Base-by-base conservation (phyloP, 2,888 invertebrate species). In the Hybos culiciformis region DNA sequence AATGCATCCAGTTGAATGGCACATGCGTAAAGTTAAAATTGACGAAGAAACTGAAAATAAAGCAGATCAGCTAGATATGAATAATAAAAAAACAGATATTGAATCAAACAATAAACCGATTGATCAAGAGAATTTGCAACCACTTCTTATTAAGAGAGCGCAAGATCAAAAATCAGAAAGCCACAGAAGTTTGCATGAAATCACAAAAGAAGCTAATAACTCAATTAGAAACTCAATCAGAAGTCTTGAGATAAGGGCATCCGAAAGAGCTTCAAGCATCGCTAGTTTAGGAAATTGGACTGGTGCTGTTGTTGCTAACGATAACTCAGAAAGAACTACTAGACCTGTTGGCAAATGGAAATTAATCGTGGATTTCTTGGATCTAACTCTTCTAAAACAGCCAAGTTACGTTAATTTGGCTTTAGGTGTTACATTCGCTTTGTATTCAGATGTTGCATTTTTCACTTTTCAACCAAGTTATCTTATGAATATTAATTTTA, bases 1-100 rank as follows among this genome's bases (percentile, higher is more conserved):
- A 32, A 77, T 83, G 75, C 81, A 82, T 52, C 83, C 83, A 1
- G 77, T 81, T 1, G 75, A 80, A 56, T 78, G 80, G 80, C 80
- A 83, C 55, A 66, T 77, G 67, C 66, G 70, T 3, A 69, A 66
- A 61, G 51, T 72, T 58, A 42, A 66, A 57, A 46, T 70, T 63
- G 44, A 61, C 66, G 24, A 69, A 62, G 52, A 70, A 63, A n/a
- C n/a, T n/a, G n/a, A n/a, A n/a, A n/a, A n/a, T n/a, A n/a, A n/a
- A n/a, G n/a, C n/a, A n/a, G 12, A 53, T 32, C 17, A 40, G 4
- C 23, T 34, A 11, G 37, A 24, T 42, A 43, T 38, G 9, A 36
- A 44, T 29, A 43, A 38, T 37, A 37, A 19, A 37, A 39, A 24
- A 45, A 19, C 19, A 17, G 17, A 5, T 5, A 18, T 5, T 2